phyloP scores from a whole-genome alignment of 2,113 vertebrate species.

The Leptocoma aspasia region DNA sequence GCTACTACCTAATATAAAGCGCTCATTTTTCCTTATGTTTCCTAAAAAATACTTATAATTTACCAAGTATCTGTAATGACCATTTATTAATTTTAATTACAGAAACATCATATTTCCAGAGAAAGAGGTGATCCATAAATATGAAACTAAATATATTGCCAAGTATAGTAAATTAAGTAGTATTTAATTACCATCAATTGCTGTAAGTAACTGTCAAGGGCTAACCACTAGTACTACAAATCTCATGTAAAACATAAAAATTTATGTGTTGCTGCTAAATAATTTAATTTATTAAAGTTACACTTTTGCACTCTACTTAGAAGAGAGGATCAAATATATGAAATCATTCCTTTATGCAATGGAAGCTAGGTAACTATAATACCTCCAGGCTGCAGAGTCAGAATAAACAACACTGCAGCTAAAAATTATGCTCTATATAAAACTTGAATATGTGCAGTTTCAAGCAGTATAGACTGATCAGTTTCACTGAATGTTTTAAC shows the following conservation, averaged over 20 bases:
- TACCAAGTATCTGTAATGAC: neutral
- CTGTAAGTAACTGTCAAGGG: conserved; percentile 24
- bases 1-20: neutral
- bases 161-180: conserved; percentile 50
- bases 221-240: neutral
- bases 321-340: neutral
- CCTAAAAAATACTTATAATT: neutral
- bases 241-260: conserved; percentile 31
- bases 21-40: neutral
- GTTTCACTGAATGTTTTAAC: neutral
- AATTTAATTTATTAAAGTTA: neutral
- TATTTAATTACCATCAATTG: conserved; percentile 49
- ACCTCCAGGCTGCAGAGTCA: neutral
- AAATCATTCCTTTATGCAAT: neutral
- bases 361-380: neutral
- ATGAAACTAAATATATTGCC: conserved; percentile 42
- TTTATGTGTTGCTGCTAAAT: neutral
- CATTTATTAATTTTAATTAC: conserved; percentile 32
- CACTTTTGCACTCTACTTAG: neutral
- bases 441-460: neutral
- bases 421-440: neutral
- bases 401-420: neutral
- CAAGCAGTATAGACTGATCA: neutral
- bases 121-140: conserved; percentile 38
- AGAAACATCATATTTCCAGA: conserved; percentile 38